Evolutionary conservation across 2,797 vertebrate species (phyloP), one percentile per base, ranked within the genome.

Genomic region (Lithobates sylvaticus): DNA sequence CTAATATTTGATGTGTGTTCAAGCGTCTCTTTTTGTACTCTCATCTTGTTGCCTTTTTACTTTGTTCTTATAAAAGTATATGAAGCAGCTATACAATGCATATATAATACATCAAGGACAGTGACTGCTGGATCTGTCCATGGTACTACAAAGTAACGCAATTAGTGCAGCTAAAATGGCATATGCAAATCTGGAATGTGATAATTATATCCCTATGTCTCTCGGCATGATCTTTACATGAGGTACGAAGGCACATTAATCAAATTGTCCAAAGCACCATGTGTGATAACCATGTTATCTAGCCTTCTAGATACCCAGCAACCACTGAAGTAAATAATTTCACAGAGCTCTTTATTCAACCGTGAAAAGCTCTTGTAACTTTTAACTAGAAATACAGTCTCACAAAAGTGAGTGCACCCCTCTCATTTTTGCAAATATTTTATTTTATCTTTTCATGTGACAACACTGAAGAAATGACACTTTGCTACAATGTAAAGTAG

Each of bases 81-180:
- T 65, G 61, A 0, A 65, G n/a, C 21, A 65, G 61, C 39, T 44
- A 68, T 47, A 70, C 67, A 54, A 47, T 71, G 47, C 39, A 7
- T 70, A 29, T 36, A 70, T 70, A 69, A 47, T 68, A 58, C 78
- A 81, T 70, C 44, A 71, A 81, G 78, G 44, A 71, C 50, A 81
- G 69, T 67, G 68, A 70, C 68, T 69, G 68, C 78, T 68, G 47
- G 29, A 71, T 21, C 32, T 71, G 78, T 67, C 68, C 78, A 81
- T 71, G 68, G 69, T 36, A 71, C 69, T 71, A 81, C 78, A 70
- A 81, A 81, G 68, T 81, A 81, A 81, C 29, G 5, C 54, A 81
- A 81, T 81, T 71, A 81, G 78, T 71, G 44, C 68, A 29, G 67
- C 78, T 81, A 81, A 81, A 81, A 81, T 71, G 78, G 78, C 78